Evolutionary conservation across 2,888 invertebrate genomes (phyloP).

Genomic region (Amphipoea lucens): DNA sequence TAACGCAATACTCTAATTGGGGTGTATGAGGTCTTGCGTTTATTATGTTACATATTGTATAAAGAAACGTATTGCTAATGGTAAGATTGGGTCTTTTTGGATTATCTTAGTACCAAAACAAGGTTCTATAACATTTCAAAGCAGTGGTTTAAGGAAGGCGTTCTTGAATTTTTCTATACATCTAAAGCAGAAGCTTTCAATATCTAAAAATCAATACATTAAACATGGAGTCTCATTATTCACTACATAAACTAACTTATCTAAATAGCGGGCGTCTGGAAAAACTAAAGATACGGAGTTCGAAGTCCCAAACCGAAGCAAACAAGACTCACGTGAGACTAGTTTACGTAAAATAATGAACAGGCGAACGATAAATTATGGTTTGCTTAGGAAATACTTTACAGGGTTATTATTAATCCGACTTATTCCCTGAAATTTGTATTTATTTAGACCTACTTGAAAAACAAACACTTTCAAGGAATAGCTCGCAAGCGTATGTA

Average conservation of each 20-base stretch:
- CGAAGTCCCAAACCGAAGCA: constrained; percentile 26
- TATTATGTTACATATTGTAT: neutral
- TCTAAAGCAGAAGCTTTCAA: constrained; percentile 4
- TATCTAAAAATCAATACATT: constrained; percentile 33
- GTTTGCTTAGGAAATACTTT: neutral
- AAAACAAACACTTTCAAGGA: neutral
- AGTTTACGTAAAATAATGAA: constrained; percentile 31
- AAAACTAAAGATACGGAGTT: constrained; percentile 56
- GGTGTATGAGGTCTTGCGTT: too few relatives aligned
- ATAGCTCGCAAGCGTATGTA: constrained; percentile 4
- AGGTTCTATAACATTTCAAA: neutral
- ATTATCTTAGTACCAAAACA: neutral
- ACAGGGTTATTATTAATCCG: neutral
- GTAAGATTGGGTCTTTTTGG: neutral
- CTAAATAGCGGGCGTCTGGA: constrained; percentile 56
- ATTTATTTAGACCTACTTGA: too few relatives aligned
- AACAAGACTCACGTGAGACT: constrained; percentile 45
- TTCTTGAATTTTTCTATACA: neutral
- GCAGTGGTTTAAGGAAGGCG: neutral
- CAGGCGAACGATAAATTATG: constrained; percentile 12
- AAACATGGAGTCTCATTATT: constrained; percentile 32
- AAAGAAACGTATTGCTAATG: too few relatives aligned
- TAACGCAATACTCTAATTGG: too few relatives aligned
- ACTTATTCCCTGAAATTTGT: too few relatives aligned
- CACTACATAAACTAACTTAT: constrained; percentile 50